Percentiles rank a stretch among this genome's conserved stretches.
phyloP scores from a whole-genome alignment of 2,797 vertebrate genomes.

The Pseudomugil tenellus region DNA sequence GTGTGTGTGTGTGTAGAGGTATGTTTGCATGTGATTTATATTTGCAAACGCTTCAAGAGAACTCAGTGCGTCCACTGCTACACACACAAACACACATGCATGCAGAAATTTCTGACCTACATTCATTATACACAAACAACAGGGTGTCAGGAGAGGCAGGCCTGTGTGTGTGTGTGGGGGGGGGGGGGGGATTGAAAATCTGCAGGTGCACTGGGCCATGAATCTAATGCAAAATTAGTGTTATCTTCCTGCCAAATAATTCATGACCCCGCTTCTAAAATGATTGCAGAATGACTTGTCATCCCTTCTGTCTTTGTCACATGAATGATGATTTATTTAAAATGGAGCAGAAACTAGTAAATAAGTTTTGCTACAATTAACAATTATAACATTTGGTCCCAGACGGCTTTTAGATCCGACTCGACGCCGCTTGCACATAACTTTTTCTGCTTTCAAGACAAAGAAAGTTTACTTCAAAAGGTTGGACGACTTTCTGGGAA shows the following conservation, averaged over 20 bases:
- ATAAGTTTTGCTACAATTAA: constrained; percentile 54
- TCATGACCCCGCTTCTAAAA: constrained; percentile 64
- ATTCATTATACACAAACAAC: constrained; percentile 66
- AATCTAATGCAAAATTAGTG: constrained; percentile 76
- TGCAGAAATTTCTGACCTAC: constrained; percentile 65
- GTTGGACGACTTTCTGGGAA: too few species aligned
- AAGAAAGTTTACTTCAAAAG: too few species aligned
- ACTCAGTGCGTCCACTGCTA: constrained; percentile 37
- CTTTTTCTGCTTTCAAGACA: too few species aligned
- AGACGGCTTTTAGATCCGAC: constrained; percentile 20
- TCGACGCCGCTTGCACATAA: too few species aligned
- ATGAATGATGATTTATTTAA: constrained; percentile 68
- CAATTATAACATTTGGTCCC: constrained; percentile 37
- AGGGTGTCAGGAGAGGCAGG: constrained; percentile 62
- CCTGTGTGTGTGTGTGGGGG: constrained; percentile 15
- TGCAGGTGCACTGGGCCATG: constrained; percentile 67
- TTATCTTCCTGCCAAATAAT: constrained; percentile 72
- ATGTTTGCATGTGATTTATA: constrained; percentile 30
- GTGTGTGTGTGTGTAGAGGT: constrained; percentile 27
- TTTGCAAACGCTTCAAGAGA: constrained; percentile 57
- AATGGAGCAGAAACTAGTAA: constrained; percentile 60
- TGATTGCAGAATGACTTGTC: constrained; percentile 53
- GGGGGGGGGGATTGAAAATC: constrained; percentile 27
- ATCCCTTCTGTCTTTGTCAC: constrained; percentile 52
- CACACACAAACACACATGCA: constrained; percentile 27